These are phyloP conservation scores for Temnothorax ravouxi DNA, from an alignment of 2,888 invertebrate genomes.

Conservation along the genomic window DNA sequence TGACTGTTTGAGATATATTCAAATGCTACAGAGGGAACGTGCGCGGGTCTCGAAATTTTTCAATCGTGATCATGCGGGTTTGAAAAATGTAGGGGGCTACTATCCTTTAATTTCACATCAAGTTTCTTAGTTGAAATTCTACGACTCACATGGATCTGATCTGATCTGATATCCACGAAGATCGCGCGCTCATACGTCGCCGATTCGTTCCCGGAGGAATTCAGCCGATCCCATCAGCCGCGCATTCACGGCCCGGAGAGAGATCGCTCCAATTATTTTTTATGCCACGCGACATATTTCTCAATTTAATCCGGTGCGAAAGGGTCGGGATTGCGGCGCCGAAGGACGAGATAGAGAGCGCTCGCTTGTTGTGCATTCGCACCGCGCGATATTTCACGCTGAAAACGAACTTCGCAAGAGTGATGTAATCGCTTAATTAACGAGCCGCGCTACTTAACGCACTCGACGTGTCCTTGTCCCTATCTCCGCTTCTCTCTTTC, in stretches of 20 bases:
- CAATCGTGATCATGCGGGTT: conserved; percentile 40
- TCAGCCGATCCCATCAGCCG: conserved; percentile 19
- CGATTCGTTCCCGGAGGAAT: conserved; percentile 25
- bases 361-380: conserved; percentile 49
- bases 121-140: conserved; percentile 17
- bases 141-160: conserved; percentile 27
- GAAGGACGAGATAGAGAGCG: conserved; percentile 43
- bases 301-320: conserved; percentile 50
- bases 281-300: conserved; percentile 63
- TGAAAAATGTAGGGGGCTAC: conserved; percentile 5
- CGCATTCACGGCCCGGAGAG: conserved; percentile 38
- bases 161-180: conserved; percentile 38
- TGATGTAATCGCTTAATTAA: conserved; percentile 74
- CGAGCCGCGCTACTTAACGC: conserved; percentile 57
- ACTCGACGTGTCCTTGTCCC: conserved; percentile 47
- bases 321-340: conserved; percentile 18
- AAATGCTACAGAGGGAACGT: not conserved
- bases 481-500: not conserved
- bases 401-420: conserved; percentile 56
- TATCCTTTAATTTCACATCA: conserved; percentile 11
- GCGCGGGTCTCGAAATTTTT: conserved; percentile 31
- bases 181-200: conserved; percentile 9
- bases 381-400: conserved; percentile 64
- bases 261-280: conserved; percentile 68
- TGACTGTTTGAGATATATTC: conserved; percentile 22